Base-by-base conservation (phyloP, 1,140 invertebrate genomes). In the Drosophila kepulauana region DNA sequence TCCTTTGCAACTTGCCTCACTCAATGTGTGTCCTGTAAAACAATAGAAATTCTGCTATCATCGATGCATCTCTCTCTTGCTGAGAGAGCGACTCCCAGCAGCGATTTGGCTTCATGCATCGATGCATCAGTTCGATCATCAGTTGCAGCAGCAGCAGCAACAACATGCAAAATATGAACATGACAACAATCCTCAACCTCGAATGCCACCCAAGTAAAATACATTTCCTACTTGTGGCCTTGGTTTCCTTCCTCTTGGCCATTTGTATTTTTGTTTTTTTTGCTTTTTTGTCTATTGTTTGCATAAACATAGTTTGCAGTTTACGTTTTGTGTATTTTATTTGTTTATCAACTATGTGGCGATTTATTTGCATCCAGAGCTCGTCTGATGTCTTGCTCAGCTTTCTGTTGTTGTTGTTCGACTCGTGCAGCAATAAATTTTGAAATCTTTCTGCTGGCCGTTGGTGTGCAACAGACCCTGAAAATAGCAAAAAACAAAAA, bases 291-390 rank as follows among this genome's bases (percentile, higher is more conserved):
- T 38, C 46, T 54, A 28, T 30, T 41, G 80, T 84, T 82, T 79
- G 68, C 80, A 82, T 82, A 82, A 82, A 84, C 71, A 82, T 82
- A 82, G 79, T 82, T 77, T 67, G 63, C 45, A 56, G 58, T 78
- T 70, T 48, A 68, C 33, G 52, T 13, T 64, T 72, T 57, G 1
- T 72, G 43, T 57, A 38, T 4, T 28, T 48, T 43, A 16, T 35
- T 66, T 70, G 48, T 70, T 70, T 68, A 71, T 54, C 41, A 54
- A 8, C 38, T 30, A 54, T 51, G 52, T 61, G 4, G 13, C 25
- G 48, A 68, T 68, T 61, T 73, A 68, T 74, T 74, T 68, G 56
- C 56, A 38, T 28, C 56, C 20, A 49, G 54, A 16, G 43, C 11
- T 59, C 33, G 20, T 25, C 56, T 57, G 61, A 46, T 68, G 71